Base-by-base conservation (phyloP, 2,113 vertebrate genomes). In the crab-eating macaque (Macaca fascicularis) region DNA sequence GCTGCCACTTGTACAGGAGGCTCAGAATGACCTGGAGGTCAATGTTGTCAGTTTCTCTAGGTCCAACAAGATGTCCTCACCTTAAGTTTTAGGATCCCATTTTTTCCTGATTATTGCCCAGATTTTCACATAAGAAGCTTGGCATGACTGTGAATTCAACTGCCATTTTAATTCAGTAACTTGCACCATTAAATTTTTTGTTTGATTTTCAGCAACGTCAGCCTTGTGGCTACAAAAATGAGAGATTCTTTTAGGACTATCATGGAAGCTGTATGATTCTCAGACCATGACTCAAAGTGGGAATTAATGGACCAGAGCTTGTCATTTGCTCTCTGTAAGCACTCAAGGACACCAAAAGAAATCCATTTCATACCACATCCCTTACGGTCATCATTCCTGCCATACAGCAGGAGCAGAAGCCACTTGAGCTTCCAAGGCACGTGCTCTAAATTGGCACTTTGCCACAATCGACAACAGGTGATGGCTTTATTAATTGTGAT, bases 401-500 rank as follows among this genome's bases (percentile, higher is more conserved):
- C 8, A 3, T 1, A 3, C 0, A 2, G 40, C 43, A 19, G 32
- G 16, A 30, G 23, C 10, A 2, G 12, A 55, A 25, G 78, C 70
- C 32, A 4, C n/a, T 67, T 2, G 2, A 40, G 40, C 52, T 72
- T 86, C 80, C 43, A 3, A 61, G 45, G 40, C 76, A 27, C 0
- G 0, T 3, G 40, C 64, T 48, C 20, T n/a, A 8, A 64, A 6
- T 12, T 19, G 81, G 61, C 76, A 57, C 64, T 75, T 52, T 1
- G 22, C 69, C 92, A 23, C 61, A 7, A 16, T 48, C 61, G 59
- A 16, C 48, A 14, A 14, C 38, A 23, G 32, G 87, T 52, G 72
- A 40, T 9, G n/a, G 43, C 22, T 14, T 70, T 81, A 38, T 84
- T 27, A 30, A n/a, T 23, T 55, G 48, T 8, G 50, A 45, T 22